A percentile compares a stretch with the other conserved stretches of the same genome.
phyloP scores from a whole-genome alignment of 2,113 vertebrate species.

The Paramormyrops kingsleyae region DNA sequence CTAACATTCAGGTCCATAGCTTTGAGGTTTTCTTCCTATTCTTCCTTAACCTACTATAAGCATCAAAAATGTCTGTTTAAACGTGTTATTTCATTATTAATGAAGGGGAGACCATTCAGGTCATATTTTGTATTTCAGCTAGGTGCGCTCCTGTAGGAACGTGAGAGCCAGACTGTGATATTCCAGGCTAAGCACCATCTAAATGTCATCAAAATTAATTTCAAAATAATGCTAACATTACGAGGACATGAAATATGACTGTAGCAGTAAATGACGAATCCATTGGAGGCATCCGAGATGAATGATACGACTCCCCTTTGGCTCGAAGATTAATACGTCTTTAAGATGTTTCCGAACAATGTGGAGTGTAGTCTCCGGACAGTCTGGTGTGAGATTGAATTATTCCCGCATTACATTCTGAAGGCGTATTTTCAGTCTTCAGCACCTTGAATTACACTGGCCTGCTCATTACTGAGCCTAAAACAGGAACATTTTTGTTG shows the following conservation, averaged over 20 bases:
- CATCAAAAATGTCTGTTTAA: neutral
- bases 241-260: conserved; percentile 30
- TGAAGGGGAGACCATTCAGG: neutral
- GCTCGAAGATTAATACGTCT: conserved; percentile 42
- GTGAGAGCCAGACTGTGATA: neutral
- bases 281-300: conserved; percentile 37
- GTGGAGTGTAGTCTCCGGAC: conserved; percentile 20
- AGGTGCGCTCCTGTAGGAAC: neutral
- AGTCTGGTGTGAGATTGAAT: conserved; percentile 40
- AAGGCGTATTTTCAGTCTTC: conserved; percentile 39
- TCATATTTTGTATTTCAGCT: neutral
- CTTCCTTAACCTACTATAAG: neutral
- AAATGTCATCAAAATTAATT: conserved; percentile 12
- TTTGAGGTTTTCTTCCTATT: neutral
- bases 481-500: conserved; percentile 36
- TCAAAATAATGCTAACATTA: conserved; percentile 5
- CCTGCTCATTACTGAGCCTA: conserved; percentile 37
- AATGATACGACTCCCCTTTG: conserved; percentile 23
- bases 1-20: neutral
- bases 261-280: conserved; percentile 35
- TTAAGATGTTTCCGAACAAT: conserved; percentile 42
- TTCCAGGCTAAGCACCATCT: neutral
- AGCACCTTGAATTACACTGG: conserved; percentile 46
- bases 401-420: conserved; percentile 27
- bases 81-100: neutral